Evolutionary conservation across 2,888 invertebrate genomes (phyloP), one percentile per base, ranked within the genome.

Genomic region (Trichopria drosophilae): DNA sequence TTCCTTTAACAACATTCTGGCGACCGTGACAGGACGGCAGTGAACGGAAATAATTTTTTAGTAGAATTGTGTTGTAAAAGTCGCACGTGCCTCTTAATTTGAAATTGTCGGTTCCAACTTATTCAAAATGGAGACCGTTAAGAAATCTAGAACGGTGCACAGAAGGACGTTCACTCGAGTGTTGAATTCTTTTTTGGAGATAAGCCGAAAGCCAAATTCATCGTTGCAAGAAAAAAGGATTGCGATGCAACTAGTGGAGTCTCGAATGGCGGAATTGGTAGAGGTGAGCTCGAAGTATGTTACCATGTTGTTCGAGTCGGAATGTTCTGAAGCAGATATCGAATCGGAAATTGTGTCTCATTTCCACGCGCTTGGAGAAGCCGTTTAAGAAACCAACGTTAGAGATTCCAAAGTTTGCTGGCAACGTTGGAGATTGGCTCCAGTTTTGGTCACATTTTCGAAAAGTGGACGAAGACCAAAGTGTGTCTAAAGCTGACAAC

Each of bases 371-470:
- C n/a, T 24, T n/a, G 23, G 55, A 56, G 23, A 57, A 55, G 31
- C 57, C 51, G 12, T 55, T 48, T 19, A 55, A 57, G 18, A 39
- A 57, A 12, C 59, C 63, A 3, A 54, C 51, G 6, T 31, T 62
- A 7, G 53, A 67, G 39, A 45, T 65, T 6, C 44, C 39, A 3
- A 62, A 62, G 48, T 67, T 62, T 42, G 50, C 43, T 35, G 63
- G 63, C n/a, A 45, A 53, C n/a, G 35, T 61, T 3, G 48, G 45
- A 22, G 51, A 59, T 2, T 66, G 63, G 65, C 45, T 66, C 3
- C 44, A 53, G 5, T 68, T 65, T 45, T 67, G 64, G 63, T 55
- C 57, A 1, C 63, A 63, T 24, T 66, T 63, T 40, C 15, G 41
- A 16, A 63, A 63, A 44, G 61, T 65, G 4, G 50, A 67, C 29